Conservation (phyloP, 2,888 invertebrate genomes). For the Drosophila neonasuta region DNA sequence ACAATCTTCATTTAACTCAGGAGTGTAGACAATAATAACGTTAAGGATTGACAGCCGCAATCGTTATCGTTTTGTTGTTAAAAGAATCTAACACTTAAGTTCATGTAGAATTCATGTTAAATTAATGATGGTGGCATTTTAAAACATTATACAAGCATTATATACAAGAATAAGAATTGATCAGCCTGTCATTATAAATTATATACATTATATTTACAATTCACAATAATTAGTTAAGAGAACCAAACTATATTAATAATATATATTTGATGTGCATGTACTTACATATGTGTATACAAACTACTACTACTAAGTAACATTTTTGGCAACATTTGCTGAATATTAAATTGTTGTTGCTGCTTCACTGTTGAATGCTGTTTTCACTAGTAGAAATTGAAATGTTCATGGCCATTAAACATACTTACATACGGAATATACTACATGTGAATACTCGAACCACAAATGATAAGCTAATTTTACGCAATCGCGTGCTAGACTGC, state of each 20-base stretch:
- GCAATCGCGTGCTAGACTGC: slow-evolving; percentile 43
- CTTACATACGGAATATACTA: slow-evolving; percentile 10
- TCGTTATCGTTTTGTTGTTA: slow-evolving; percentile 9
- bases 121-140: background rate
- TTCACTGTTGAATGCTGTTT: slow-evolving; percentile 12
- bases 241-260: slow-evolving; percentile 12
- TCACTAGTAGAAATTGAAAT: slow-evolving; percentile 18
- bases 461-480: slow-evolving; percentile 59
- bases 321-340: slow-evolving; percentile 26
- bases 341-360: slow-evolving; percentile 36
- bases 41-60: slow-evolving; percentile 32
- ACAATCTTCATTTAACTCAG: slow-evolving; percentile 26
- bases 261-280: slow-evolving; percentile 25
- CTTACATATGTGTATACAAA: slow-evolving; percentile 18
- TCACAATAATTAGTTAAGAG: slow-evolving; percentile 7
- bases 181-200: slow-evolving; percentile 7
- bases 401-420: slow-evolving; percentile 21
- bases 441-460: slow-evolving; percentile 8
- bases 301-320: background rate
- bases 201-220: slow-evolving; percentile 10
- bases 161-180: slow-evolving; percentile 9
- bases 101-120: slow-evolving; percentile 10
- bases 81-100: slow-evolving; percentile 2
- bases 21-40: slow-evolving; percentile 31
- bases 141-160: slow-evolving; percentile 2